phyloP scores from a whole-genome alignment of 92 coral and sea anemone genomes.

The Epizoanthus fatuus region DNA sequence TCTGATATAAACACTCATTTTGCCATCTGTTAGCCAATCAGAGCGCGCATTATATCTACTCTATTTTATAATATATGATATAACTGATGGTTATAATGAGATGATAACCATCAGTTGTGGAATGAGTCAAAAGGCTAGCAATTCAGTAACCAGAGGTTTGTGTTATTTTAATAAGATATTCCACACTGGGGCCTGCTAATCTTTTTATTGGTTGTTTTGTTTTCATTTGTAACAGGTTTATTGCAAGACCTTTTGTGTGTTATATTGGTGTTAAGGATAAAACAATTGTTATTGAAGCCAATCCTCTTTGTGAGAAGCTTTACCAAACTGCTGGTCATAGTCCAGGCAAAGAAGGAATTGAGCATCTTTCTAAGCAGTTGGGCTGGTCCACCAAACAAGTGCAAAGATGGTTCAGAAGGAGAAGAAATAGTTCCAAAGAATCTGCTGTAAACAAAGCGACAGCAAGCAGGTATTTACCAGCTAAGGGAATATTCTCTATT shows the following conservation, averaged over 20 bases:
- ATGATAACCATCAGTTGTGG: too few relatives aligned
- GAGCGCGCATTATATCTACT: too few relatives aligned
- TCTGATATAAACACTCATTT: too few relatives aligned
- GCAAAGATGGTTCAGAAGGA: constrained; percentile 65
- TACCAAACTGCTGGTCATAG: constrained; percentile 25
- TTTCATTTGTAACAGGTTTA: constrained; percentile 34
- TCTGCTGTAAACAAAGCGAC: constrained; percentile 60
- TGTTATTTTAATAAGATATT: not conserved
- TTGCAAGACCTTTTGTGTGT: constrained; percentile 66
- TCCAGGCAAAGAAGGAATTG: constrained; percentile 20
- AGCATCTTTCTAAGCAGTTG: constrained; percentile 48
- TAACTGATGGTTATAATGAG: too few relatives aligned
- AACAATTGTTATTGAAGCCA: constrained; percentile 22
- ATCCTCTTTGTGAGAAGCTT: constrained; percentile 46
- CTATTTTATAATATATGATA: too few relatives aligned
- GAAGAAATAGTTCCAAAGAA: constrained; percentile 33
- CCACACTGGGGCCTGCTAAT: not conserved
- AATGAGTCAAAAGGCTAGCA: not conserved
- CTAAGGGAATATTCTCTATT: too few relatives aligned
- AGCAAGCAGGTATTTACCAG: constrained; percentile 55
- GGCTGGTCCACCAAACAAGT: constrained; percentile 66
- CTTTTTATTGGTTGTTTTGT: not conserved
- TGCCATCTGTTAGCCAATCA: too few relatives aligned
- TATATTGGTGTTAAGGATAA: constrained; percentile 67
- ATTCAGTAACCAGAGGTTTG: not conserved